Evolutionary conservation across 2,888 invertebrate species (phyloP).

Genomic region (Aspidapion aeneum): DNA sequence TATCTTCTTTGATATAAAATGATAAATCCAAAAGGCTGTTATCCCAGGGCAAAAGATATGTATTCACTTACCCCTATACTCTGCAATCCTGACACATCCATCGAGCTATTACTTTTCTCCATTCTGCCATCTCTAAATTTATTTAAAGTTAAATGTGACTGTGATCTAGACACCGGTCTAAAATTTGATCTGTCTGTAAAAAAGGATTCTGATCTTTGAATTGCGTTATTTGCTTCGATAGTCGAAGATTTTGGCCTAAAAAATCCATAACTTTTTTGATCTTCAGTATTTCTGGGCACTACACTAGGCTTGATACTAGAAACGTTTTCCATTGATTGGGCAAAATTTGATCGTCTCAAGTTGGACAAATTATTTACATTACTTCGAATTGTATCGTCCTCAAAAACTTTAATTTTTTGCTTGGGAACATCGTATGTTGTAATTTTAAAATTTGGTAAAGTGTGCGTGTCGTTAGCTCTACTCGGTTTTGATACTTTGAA

Average conservation of each 20-base stretch:
- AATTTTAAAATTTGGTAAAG: conserved; percentile 48
- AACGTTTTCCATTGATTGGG: conserved; percentile 39
- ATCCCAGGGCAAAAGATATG: too few species aligned
- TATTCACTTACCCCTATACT: conserved; percentile 49
- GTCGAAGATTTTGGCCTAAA: conserved; percentile 33
- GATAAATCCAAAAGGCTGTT: too few species aligned
- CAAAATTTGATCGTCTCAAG: conserved; percentile 25
- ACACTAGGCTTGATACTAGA: conserved; percentile 23
- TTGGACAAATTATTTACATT: conserved; percentile 32
- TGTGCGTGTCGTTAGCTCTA: conserved; percentile 22
- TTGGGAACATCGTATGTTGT: conserved; percentile 47
- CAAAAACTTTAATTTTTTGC: conserved; percentile 47
- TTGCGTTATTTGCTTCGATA: conserved; percentile 15
- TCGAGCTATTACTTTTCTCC: conserved; percentile 44
- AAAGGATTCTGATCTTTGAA: conserved; percentile 44
- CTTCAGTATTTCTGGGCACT: conserved; percentile 12
- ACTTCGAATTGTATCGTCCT: conserved; percentile 47
- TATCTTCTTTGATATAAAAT: too few species aligned
- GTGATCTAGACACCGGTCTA: conserved; percentile 48
- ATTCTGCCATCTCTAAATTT: conserved; percentile 36
- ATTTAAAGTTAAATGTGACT: conserved; percentile 47
- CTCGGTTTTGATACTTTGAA: conserved; percentile 5
- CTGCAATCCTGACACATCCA: conserved; percentile 48
- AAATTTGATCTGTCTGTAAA: conserved; percentile 39
- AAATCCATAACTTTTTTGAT: conserved; percentile 34